Evolutionary conservation across 2,888 invertebrate species (phyloP).

Genomic region (Megastigmus dorsalis): DNA sequence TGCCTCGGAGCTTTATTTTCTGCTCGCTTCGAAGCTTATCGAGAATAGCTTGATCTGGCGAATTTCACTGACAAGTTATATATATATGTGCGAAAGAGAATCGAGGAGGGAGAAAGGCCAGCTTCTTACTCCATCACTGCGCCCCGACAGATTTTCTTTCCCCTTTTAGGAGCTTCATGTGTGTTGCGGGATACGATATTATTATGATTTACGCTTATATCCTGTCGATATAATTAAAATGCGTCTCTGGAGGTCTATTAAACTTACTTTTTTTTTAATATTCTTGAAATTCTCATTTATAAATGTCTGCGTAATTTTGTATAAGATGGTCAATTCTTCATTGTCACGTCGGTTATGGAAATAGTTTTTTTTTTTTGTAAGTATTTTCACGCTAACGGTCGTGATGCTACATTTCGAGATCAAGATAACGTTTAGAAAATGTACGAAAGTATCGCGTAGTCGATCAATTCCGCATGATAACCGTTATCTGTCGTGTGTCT

Average conservation of each 20-base stretch:
- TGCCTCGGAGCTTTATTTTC: conserved; percentile 18
- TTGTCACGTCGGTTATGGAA: too few species aligned
- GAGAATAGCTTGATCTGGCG: not conserved
- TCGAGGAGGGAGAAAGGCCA: not conserved
- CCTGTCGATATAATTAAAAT: not conserved
- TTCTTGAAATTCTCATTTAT: too few species aligned
- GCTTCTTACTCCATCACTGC: not conserved
- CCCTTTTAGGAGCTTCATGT: too few species aligned
- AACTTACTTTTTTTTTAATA: too few species aligned
- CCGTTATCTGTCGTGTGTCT: conserved; percentile 17
- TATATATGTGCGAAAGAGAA: not conserved
- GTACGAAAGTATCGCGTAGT: not conserved
- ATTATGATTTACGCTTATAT: not conserved
- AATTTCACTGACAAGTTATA: not conserved
- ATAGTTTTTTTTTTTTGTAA: too few species aligned
- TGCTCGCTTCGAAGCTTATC: not conserved
- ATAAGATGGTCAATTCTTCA: too few species aligned
- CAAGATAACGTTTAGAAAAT: conserved; percentile 4
- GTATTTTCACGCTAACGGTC: too few species aligned
- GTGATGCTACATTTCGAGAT: too few species aligned
- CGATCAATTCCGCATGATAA: conserved; percentile 22
- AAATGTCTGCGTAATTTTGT: too few species aligned
- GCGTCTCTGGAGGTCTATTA: too few species aligned
- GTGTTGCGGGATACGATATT: not conserved
- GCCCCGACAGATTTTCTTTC: not conserved